Evolutionary conservation across 2,113 vertebrate genomes (phyloP), one percentile per base, ranked within the genome.

Genomic region (Corythaeola cristata): DNA sequence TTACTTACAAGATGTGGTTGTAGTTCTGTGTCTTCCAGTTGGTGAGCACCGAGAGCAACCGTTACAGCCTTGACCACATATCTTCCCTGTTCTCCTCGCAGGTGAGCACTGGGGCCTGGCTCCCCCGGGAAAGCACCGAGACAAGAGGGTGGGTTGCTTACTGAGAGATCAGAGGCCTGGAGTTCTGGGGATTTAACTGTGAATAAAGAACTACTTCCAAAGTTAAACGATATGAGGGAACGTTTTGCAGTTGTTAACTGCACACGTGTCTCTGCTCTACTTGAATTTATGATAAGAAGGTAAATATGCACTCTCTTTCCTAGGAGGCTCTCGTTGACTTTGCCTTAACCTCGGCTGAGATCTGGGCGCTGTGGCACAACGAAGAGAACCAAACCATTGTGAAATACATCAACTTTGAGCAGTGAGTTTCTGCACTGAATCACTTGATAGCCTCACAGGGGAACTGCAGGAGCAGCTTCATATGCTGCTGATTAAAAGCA

Each of bases 321-420:
- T 90, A 99, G 99, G 99, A 99, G 96, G 98, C 98, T 5, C 96
- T 99, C 41, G 95, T 99, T 79, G 99, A 99, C 92, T 99, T 99
- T 95, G 95, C 98, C 73, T 98, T 99, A 95, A 99, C 99, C 33
- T 97, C 99, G 2, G 97, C 99, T 0, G 99, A 99, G 73, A 97
- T 99, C 91, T 99, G 99, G 99, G 99, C 98, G 2, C 97, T 99
- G 59, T 99, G 99, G 99, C 97, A 99, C 53, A 99, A 99, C 2
- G 99, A 99, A n/a, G 98, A 99, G 84, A 99, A 98, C 91, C 97
- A 98, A 69, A 98, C 98, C 0, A 91, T 98, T 33, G 98, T 99
- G 95, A 99, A 99, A 95, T 99, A 99, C 97, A 99, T 99, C 98
- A 99, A 99, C 97, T 99, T 99, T 85, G 99, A 99, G 83, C 99